Evolutionary conservation across 1,140 invertebrate species (phyloP), one percentile per base, ranked within the genome.

Genomic region (Zaprionus kolodkinae): DNA sequence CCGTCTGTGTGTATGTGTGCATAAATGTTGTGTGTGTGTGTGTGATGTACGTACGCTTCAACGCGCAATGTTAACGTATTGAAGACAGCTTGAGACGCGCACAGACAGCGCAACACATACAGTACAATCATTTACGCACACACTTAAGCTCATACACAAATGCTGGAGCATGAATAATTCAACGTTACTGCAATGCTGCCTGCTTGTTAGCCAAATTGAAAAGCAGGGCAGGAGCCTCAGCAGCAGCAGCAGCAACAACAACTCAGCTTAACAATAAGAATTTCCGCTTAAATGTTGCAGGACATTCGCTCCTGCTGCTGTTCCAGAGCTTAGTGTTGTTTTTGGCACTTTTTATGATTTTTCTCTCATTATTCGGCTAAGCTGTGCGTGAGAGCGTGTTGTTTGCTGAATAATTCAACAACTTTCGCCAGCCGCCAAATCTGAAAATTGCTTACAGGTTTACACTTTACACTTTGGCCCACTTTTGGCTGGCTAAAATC

Each of bases 111-210:
- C 38, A 40, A 45, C 15, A 69, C 25, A 40, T 10, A 25, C 15
- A 25, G 45, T 50, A 50, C 45, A 50, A 50, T 50, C 45, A 50
- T 50, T 50, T 50, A 50, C 45, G 38, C 17, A 57, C 52, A 50
- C 59, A 64, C 43, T 50, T 45, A 62, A 55, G 63, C 63, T 63
- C 54, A 52, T 64, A 75, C 64, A 65, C 52, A 75, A 66, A 68
- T 17, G 21, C 68, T 17, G 21, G 43, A 68, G 57, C 59, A 88
- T 72, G 57, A 84, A 84, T 88, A 75, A 88, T 88, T 84, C 68
- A 84, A 86, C 67, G 69, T 27, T 56, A 72, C 78, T 85, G 78
- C 78, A 86, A 65, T 86, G 78, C 82, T 81, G 72, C 55, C 63
- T 50, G 17, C 17, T 50, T 50, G 68, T 72, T 72, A 72, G 50